A percentile compares a stretch with the other conserved stretches of the same genome.
phyloP scores from a whole-genome alignment of 2,113 vertebrate species.

The Ameiurus melas region DNA sequence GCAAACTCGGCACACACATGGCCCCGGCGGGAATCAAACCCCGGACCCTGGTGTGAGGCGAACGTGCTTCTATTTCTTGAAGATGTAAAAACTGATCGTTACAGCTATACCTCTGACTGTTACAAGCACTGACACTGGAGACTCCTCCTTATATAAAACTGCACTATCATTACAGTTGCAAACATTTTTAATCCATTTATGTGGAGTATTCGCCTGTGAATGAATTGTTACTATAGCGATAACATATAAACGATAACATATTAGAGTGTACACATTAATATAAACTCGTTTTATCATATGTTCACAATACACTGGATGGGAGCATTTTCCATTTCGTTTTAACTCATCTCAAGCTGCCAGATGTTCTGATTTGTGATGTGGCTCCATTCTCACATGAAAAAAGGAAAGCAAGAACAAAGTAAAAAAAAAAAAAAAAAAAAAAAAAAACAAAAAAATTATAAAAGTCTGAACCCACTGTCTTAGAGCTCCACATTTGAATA shows the following conservation, averaged over 20 bases:
- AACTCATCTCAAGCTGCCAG: not conserved
- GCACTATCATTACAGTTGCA: not conserved
- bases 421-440: constrained; percentile 26
- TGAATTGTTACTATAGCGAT: not conserved
- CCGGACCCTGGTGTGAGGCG: no score
- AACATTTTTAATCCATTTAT: not conserved
- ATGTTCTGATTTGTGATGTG: not conserved
- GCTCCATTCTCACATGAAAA: constrained; percentile 39
- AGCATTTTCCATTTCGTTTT: not conserved
- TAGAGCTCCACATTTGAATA: constrained; percentile 67
- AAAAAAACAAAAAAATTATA: not conserved
- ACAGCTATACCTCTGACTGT: not conserved
- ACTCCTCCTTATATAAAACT: not conserved
- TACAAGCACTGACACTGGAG: not conserved
- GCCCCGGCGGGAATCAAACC: no score
- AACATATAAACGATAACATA: not conserved
- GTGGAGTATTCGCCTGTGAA: not conserved
- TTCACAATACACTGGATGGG: not conserved
- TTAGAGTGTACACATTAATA: not conserved
- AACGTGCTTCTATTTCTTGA: not conserved
- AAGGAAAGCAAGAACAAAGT: constrained; percentile 35
- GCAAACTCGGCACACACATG: no score
- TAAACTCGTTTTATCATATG: not conserved
- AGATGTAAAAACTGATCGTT: not conserved
- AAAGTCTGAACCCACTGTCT: constrained; percentile 64